These are phyloP conservation scores for Cephus sareptanus DNA, from an alignment of 2,888 invertebrate species.

Conservation along the genomic window DNA sequence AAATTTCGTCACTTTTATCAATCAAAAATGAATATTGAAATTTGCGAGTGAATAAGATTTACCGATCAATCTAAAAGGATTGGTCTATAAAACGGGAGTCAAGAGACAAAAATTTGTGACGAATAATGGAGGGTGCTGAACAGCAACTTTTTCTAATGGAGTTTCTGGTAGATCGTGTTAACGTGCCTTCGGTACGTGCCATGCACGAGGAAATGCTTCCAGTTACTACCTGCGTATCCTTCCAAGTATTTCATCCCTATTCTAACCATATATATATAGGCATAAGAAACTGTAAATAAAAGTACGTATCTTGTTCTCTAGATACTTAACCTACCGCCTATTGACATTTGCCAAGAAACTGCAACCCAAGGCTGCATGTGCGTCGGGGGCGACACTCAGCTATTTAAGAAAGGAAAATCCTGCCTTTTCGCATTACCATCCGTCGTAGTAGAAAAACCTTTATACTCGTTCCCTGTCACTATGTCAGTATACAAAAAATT, in stretches of 20 bases:
- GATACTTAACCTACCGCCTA: conserved; percentile 70
- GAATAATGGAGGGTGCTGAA: conserved; percentile 39
- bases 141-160: conserved; percentile 71
- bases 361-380: conserved; percentile 63
- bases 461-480: conserved; percentile 70
- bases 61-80: background rate
- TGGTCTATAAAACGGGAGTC: background rate
- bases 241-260: conserved; percentile 60
- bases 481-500: conserved; percentile 72
- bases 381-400: conserved; percentile 63
- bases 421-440: conserved; percentile 75
- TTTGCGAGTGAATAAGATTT: background rate
- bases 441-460: conserved; percentile 68
- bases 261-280: background rate
- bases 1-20: conserved; percentile 7
- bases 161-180: conserved; percentile 71
- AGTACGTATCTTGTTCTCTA: conserved; percentile 22
- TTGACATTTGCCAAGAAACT: conserved; percentile 73
- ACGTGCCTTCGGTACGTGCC: conserved; percentile 54
- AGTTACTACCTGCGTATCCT: conserved; percentile 71
- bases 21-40: conserved; percentile 1
- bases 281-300: background rate
- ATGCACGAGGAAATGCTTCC: conserved; percentile 52
- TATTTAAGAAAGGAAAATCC: conserved; percentile 75
- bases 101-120: background rate